Base-by-base conservation (phyloP, 1,140 invertebrate genomes). In the Rhopalosiphum padi region DNA sequence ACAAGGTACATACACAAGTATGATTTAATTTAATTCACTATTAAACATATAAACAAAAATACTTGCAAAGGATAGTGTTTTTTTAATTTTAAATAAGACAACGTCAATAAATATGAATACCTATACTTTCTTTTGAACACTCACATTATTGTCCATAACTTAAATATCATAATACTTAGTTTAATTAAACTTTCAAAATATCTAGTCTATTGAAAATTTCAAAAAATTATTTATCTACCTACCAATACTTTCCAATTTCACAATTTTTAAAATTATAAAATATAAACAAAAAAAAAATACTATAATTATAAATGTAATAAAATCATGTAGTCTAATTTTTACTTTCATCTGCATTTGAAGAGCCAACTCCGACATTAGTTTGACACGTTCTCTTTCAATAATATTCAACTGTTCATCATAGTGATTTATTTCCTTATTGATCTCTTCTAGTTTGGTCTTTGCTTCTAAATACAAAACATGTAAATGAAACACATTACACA, bases 301-400 rank as follows among this genome's bases (percentile, higher is more conserved):
- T n/a, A 68, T 30, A n/a, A n/a, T 77, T n/a, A n/a, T 18, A 18
- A 68, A 77, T 6, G 2, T 85, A 43, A 41, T 30, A 85, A 41
- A 83, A 83, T 85, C 23, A 25, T 25, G 21, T 15, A 11, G 22
- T 25, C 22, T 25, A 82, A 51, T 92, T 41, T 37, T 85, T 93
- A 93, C 91, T 30, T 93, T 41, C 7, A 23, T 85, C 11, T 86
- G 82, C 35, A 55, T 86, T 37, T 53, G 18, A 25, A n/a, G 4
- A n/a, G 82, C 82, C 37, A 93, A 86, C 23, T 93, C 48, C 0
- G 91, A 93, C 91, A 93, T 93, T 15, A 55, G 23, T 37, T 93
- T 53, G 7, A 93, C 22, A 6, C 82, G 35, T 43, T 93, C 82
- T 30, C 30, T 86, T 86, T 93, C 82, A 41, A 93, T 41, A 11